phyloP scores from a whole-genome alignment of 2,113 vertebrate species.

The Eulacestoma nigropectus region DNA sequence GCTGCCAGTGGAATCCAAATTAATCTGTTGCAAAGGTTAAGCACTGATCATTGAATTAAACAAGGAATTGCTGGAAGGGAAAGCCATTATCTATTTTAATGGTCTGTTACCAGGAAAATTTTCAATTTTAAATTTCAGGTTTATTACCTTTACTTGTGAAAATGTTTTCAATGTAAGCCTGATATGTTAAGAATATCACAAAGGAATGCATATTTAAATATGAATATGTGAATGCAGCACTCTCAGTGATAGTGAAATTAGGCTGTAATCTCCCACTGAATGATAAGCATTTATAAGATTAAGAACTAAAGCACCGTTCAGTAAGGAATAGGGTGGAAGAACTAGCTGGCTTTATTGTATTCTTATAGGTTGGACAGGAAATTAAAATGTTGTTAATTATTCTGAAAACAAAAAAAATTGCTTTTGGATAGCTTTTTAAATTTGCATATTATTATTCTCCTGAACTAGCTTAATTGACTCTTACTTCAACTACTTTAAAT shows the following conservation, averaged over 20 bases:
- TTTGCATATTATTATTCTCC: neutral
- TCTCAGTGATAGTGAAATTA: neutral
- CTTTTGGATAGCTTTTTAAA: neutral
- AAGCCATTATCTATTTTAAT: neutral
- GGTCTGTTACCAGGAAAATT: neutral
- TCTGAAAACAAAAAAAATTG: neutral
- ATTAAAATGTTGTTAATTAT: neutral
- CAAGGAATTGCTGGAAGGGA: neutral
- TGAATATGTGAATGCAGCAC: neutral
- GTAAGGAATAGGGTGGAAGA: neutral
- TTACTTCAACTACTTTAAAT: conserved; percentile 50
- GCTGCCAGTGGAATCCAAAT: neutral
- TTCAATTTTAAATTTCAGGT: neutral
- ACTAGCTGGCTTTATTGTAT: neutral
- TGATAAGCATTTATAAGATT: neutral
- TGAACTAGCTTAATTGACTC: neutral
- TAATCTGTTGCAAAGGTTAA: neutral
- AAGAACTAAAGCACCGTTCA: neutral
- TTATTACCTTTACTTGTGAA: neutral
- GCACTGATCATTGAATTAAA: neutral
- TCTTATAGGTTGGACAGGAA: neutral
- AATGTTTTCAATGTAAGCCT: neutral
- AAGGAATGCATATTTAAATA: neutral
- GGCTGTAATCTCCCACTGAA: neutral
- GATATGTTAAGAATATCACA: neutral